These are phyloP conservation scores for Cyclophora punctaria DNA, from an alignment of 2,888 invertebrate species.

Conservation along the genomic window DNA sequence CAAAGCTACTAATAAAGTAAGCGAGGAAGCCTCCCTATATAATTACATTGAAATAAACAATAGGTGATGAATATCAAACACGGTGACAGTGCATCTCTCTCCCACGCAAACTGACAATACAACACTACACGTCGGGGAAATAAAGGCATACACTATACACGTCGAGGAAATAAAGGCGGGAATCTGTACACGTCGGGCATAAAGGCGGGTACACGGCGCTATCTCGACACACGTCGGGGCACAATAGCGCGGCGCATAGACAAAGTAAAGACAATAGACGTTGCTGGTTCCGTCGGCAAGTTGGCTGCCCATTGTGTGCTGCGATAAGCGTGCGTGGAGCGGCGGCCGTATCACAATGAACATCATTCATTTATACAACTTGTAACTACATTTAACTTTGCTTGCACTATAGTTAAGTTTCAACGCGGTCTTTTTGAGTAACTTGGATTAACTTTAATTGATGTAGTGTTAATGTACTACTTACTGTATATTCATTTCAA, in stretches of 20 bases:
- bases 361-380: no score
- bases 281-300: slow-evolving; percentile 26
- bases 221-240: slow-evolving; percentile 30
- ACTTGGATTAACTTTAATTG: no score
- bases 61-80: neutral
- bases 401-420: no score
- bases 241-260: slow-evolving; percentile 9
- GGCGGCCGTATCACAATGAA: no score
- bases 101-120: neutral
- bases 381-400: no score
- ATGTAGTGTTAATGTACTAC: no score
- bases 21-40: neutral
- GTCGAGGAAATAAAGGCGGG: no score
- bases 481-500: no score
- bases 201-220: slow-evolving; percentile 24
- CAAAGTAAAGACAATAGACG: slow-evolving; percentile 30
- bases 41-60: neutral
- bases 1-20: neutral
- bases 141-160: no score
- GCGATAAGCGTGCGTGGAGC: slow-evolving; percentile 25
- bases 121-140: no score
- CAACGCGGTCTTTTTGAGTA: no score
- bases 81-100: neutral
- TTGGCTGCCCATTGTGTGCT: slow-evolving; percentile 19
- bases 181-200: slow-evolving; percentile 21